Percentiles rank a stretch among this genome's conserved stretches.
phyloP scores from a whole-genome alignment of 1,140 invertebrate genomes.

The Drosophila arawakana region DNA sequence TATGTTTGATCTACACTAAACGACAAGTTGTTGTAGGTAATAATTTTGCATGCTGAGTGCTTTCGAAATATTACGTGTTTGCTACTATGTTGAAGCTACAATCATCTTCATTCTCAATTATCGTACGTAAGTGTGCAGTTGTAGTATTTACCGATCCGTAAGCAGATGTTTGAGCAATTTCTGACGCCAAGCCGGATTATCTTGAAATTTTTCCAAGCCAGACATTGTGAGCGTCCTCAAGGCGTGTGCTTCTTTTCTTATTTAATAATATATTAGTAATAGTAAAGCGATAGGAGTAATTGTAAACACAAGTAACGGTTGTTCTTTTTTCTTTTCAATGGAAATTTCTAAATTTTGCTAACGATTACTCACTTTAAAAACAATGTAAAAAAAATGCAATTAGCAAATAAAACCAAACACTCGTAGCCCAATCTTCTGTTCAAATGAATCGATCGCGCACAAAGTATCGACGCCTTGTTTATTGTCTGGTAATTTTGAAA shows the following conservation, averaged over 20 bases:
- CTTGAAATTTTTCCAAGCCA: slow-evolving; percentile 76
- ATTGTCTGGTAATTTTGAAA: slow-evolving; percentile 30
- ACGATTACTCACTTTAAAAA: slow-evolving; percentile 15
- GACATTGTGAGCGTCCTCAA: slow-evolving; percentile 56
- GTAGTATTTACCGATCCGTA: slow-evolving; percentile 71
- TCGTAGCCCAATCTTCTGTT: neutral
- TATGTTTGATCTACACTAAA: slow-evolving; percentile 17
- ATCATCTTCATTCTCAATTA: neutral
- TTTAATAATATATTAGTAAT: slow-evolving; percentile 2
- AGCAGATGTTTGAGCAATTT: slow-evolving; percentile 68
- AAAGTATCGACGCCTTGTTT: slow-evolving; percentile 11
- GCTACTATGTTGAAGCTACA: slow-evolving; percentile 2
- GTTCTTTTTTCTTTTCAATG: neutral
- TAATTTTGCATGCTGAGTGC: slow-evolving; percentile 10
- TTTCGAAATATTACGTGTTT: slow-evolving; percentile 6
- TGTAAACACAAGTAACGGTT: neutral
- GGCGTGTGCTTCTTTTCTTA: slow-evolving; percentile 11
- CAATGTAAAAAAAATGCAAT: neutral
- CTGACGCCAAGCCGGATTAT: slow-evolving; percentile 68
- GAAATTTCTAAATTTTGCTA: neutral
- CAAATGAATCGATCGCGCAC: slow-evolving; percentile 17
- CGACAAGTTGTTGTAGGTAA: neutral
- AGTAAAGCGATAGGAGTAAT: neutral
- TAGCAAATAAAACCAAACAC: neutral
- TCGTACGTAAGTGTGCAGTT: slow-evolving; percentile 5